These are phyloP conservation scores for Mirounga angustirostris DNA, from an alignment of 2,113 vertebrate genomes.

Conservation along the genomic window DNA sequence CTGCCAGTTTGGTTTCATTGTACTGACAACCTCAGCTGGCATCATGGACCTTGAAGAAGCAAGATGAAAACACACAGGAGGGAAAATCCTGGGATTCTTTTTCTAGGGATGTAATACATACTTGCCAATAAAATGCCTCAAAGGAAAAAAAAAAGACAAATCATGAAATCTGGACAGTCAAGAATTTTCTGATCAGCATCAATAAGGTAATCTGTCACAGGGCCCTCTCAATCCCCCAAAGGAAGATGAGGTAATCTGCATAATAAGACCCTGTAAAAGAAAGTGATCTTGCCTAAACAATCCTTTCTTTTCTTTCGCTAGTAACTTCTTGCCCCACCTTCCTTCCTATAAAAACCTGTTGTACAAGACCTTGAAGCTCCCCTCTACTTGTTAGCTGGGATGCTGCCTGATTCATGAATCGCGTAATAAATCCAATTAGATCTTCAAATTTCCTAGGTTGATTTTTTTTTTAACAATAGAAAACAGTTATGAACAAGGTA, in stretches of 20 bases:
- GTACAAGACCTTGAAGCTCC: neutral
- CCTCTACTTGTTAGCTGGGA: neutral
- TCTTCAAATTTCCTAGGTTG: neutral
- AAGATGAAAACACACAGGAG: no score
- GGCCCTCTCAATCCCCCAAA: neutral
- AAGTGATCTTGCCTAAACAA: neutral
- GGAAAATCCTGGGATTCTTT: no score
- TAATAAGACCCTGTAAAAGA: neutral
- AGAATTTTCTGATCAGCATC: neutral
- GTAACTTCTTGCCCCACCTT: neutral
- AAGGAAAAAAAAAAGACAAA: neutral
- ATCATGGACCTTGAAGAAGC: no score
- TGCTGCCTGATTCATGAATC: neutral
- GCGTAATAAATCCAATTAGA: neutral
- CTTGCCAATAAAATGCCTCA: no score
- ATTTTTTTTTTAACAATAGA: neutral
- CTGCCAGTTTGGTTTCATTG: no score
- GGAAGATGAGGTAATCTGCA: neutral
- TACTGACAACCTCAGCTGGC: no score
- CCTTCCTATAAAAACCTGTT: neutral
- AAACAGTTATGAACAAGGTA: constrained; percentile 15
- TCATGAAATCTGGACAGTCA: neutral
- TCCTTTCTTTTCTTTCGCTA: neutral
- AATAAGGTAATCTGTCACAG: neutral
- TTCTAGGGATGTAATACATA: no score